Base-by-base conservation (phyloP, 2,797 vertebrate genomes). In the Anas georgica region DNA sequence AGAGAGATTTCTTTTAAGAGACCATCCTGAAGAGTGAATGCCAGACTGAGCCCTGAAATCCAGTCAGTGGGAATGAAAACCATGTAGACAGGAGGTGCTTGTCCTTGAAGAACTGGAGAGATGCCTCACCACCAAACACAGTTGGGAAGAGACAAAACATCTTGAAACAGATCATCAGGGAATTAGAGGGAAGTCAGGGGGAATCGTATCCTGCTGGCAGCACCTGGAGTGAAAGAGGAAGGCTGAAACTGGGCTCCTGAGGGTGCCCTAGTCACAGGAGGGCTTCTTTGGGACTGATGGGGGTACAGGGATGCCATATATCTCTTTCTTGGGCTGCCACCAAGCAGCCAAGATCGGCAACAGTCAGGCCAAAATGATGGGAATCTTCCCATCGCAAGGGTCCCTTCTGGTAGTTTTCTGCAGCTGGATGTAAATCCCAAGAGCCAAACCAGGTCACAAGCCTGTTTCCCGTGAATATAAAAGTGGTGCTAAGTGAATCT, bases 1-100 rank as follows among this genome's bases (percentile, higher is more conserved):
- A 81, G 7, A 81, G 58, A 87, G 46, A 93, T 94, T 95, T 94
- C 60, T 68, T 91, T 85, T 87, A 91, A 92, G 85, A 93, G 76
- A 86, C 70, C 60, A 83, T 94, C 90, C 81, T 89, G 76, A 91
- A 87, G 62, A 55, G 31, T 14, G 13, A 31, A 33, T 39, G 39
- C 67, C 74, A 88, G 78, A 29, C n/a, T 69, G 50, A 89, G 26
- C 52, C 70, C 66, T 79, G 67, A 76, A 86, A 82, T 85, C 70
- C 86, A 77, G 2, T 11, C 48, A 75, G 0, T 45, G 68, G 45
- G 45, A 31, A 67, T 5, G 4, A 74, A 82, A 79, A 83, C 16
- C 5, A 41, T 17, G 4, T 13, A 68, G 56, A 87, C 54, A 60
- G 21, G 6, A 60, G 63, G 43, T 75, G 37, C 50, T 88, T 4